Percentiles rank a stretch among this genome's conserved stretches.
Conservation (phyloP, 1,140 invertebrate species). For the Drosophila triauraria region DNA sequence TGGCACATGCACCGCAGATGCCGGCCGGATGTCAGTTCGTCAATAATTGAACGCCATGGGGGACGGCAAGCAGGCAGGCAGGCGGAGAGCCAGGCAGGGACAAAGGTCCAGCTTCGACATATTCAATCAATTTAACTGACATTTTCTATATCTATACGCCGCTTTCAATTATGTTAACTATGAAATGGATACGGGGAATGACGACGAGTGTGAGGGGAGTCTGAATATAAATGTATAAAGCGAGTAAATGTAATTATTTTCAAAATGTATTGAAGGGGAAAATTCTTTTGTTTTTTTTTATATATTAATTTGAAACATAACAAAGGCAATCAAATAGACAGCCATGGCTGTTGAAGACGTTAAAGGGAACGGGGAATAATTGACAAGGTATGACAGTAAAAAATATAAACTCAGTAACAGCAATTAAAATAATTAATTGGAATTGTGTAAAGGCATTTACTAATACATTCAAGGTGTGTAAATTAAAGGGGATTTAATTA, state of each 20-base stretch:
- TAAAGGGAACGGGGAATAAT: too few relatives aligned
- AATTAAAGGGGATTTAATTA: too few relatives aligned
- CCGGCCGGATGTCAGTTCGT: slow-evolving; percentile 16
- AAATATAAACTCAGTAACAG: too few relatives aligned
- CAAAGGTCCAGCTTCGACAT: slow-evolving; percentile 39
- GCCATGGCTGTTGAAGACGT: slow-evolving; percentile 6
- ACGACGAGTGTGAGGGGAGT: not conserved
- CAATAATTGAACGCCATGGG: slow-evolving; percentile 30
- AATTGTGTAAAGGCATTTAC: too few relatives aligned
- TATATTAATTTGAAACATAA: not conserved
- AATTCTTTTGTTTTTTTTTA: not conserved
- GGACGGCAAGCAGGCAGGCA: too few relatives aligned
- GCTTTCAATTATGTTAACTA: slow-evolving; percentile 37
- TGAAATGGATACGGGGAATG: slow-evolving; percentile 6
- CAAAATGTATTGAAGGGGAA: not conserved
- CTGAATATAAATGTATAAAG: not conserved
- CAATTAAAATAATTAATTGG: too few relatives aligned
- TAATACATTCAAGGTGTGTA: too few relatives aligned
- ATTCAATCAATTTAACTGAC: slow-evolving; percentile 66
- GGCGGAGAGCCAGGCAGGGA: not conserved
- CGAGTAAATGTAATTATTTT: slow-evolving; percentile 11
- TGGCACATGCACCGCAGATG: slow-evolving; percentile 23
- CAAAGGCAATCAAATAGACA: slow-evolving; percentile 23
- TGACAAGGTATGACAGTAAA: not conserved
- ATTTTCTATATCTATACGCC: slow-evolving; percentile 25